These are phyloP conservation scores for Mus musculus DNA, from an alignment of 2,113 vertebrate species.

Conservation along the genomic window GRCm39 chr14:3289001-3289500, in stretches of 20 bases:
- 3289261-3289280: constrained; percentile 49
- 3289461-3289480: constrained; percentile 70
- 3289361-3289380: constrained; percentile 45
- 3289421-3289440: background rate
- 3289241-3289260: constrained; percentile 68
- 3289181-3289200: background rate
- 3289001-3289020: constrained; percentile 60
- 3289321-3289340: background rate
- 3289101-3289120: constrained; percentile 64
- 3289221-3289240: constrained; percentile 54
- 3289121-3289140: background rate
- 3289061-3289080: constrained; percentile 71
- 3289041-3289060: too few relatives aligned
- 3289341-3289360: background rate
- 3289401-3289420: background rate
- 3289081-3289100: constrained; percentile 76
- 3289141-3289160: background rate
- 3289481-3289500: constrained; percentile 63
- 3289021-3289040: background rate
- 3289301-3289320: constrained; percentile 34
- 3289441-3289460: constrained; percentile 60
- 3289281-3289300: constrained; percentile 31
- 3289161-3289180: background rate
- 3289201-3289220: background rate
- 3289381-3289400: constrained; percentile 60